These are phyloP conservation scores for Cataglyphis altisquamis DNA, from an alignment of 2,888 invertebrate species.

Conservation along the genomic window DNA sequence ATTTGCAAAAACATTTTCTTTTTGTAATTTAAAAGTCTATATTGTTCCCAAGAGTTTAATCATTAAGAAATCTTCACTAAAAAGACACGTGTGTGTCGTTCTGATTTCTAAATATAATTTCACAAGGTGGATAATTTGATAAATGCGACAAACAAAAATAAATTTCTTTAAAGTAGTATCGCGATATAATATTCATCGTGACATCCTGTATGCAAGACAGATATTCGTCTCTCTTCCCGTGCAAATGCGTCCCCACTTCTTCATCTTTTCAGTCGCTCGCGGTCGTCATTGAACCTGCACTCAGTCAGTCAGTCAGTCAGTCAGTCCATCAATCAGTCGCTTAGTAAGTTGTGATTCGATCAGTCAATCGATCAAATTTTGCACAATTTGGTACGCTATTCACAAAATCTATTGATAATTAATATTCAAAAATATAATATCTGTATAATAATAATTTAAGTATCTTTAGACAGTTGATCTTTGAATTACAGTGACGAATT, in stretches of 20 bases:
- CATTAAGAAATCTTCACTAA: not conserved
- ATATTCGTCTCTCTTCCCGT: conserved; percentile 56
- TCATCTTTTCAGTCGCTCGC: conserved; percentile 44
- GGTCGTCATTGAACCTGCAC: conserved; percentile 45
- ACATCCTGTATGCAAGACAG: conserved; percentile 57
- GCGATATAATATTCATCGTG: conserved; percentile 20
- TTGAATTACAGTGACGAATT: not conserved
- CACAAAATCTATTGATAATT: not conserved
- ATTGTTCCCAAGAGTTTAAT: not conserved
- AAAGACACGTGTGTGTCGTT: not conserved
- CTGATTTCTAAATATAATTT: not conserved
- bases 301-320: conserved; percentile 66
- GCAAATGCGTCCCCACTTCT: conserved; percentile 58
- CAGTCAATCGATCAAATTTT: conserved; percentile 37
- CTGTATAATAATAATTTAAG: not conserved
- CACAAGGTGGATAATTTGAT: not conserved
- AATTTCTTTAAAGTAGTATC: not conserved
- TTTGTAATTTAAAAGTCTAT: not conserved
- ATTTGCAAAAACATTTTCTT: not conserved
- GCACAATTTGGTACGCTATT: not conserved
- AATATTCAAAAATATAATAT: not conserved
- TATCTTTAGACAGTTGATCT: not conserved
- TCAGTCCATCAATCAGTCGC: conserved; percentile 55
- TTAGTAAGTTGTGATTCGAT: conserved; percentile 48
- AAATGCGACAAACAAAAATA: not conserved